Evolutionary conservation across 2,113 vertebrate species (phyloP), one percentile per base, ranked within the genome.

Genomic region (Mirounga angustirostris): DNA sequence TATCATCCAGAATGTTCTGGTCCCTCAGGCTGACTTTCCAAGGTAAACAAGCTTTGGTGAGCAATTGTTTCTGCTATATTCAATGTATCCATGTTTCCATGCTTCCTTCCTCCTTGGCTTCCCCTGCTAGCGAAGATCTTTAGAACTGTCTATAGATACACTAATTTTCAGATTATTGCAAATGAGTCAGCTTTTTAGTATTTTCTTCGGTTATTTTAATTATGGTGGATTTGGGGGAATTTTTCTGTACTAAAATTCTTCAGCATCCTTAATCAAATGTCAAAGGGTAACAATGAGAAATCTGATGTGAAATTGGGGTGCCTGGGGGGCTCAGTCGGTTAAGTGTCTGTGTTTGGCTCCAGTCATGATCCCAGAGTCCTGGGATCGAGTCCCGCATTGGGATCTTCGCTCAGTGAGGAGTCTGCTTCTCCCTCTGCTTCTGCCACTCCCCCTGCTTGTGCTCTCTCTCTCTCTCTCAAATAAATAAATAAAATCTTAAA

Each of bases 131-230:
- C 43, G 76, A 80, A 52, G 5, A 73, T 79, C 76, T 84, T 76
- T 97, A 94, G 16, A 83, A 59, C 50, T 85, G 30, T 65, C 79
- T 63, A 4, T 33, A 69, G n/a, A 76, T 83, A 94, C 14, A 65
- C 7, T 83, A 79, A 52, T 78, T 67, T 92, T 4, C 16, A 93
- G 19, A 40, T 88, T 65, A 65, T 90, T 97, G 58, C 7, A 86
- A 94, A 40, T 12, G 18, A 94, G 1, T 89, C 19, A 40, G 10
- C 19, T 36, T 88, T 86, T 80, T 74, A 76, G 4, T 88, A 19
- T 65, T 74, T 74, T 85, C 43, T 87, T 79, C 6, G 74, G 9
- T 89, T 94, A 58, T 83, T 92, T 95, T 90, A 89, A 83, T 91
- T 97, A 21, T 40, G 28, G 7, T 43, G 10, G 13, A 76, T 84